Evolutionary conservation across 2,888 invertebrate species (phyloP).

Genomic region (Drosophila picticornis): DNA sequence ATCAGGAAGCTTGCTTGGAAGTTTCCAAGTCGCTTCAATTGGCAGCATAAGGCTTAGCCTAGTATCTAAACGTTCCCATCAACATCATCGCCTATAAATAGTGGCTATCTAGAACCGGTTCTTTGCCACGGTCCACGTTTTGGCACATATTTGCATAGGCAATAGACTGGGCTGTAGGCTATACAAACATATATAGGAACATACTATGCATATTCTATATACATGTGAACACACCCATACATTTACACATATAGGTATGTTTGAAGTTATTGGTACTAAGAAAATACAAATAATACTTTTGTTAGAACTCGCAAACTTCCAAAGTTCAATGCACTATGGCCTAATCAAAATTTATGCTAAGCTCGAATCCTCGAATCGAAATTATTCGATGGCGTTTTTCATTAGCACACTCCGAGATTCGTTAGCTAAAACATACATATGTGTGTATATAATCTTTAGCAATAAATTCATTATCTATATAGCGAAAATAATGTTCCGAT

Average conservation of each 20-base stretch:
- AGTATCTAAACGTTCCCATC: slow-evolving; percentile 25
- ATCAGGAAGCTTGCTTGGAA: slow-evolving; percentile 32
- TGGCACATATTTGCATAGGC: slow-evolving; percentile 70
- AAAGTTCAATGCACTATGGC: slow-evolving; percentile 44
- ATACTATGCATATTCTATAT: background rate
- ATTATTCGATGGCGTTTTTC: slow-evolving; percentile 1
- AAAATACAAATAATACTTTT: slow-evolving; percentile 18
- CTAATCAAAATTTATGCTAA: slow-evolving; percentile 24
- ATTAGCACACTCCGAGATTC: background rate
- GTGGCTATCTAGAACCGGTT: slow-evolving; percentile 48
- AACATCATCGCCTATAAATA: slow-evolving; percentile 65
- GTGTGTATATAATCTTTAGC: background rate
- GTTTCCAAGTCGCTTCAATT: slow-evolving; percentile 23
- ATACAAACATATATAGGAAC: background rate
- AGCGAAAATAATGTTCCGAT: slow-evolving; percentile 18
- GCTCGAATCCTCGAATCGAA: background rate
- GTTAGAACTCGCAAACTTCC: slow-evolving; percentile 1
- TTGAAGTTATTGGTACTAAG: slow-evolving; percentile 43
- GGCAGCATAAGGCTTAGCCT: slow-evolving; percentile 5
- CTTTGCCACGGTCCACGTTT: slow-evolving; percentile 30
- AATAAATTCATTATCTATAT: slow-evolving; percentile 15
- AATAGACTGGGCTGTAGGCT: slow-evolving; percentile 26
- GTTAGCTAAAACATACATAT: slow-evolving; percentile 1
- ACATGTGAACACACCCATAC: background rate
- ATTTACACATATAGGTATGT: background rate